A percentile compares a stretch with the other conserved stretches of the same genome.
Evolutionary conservation across 2,797 vertebrate genomes (phyloP).

Genomic region (Phalloptychus januarius): DNA sequence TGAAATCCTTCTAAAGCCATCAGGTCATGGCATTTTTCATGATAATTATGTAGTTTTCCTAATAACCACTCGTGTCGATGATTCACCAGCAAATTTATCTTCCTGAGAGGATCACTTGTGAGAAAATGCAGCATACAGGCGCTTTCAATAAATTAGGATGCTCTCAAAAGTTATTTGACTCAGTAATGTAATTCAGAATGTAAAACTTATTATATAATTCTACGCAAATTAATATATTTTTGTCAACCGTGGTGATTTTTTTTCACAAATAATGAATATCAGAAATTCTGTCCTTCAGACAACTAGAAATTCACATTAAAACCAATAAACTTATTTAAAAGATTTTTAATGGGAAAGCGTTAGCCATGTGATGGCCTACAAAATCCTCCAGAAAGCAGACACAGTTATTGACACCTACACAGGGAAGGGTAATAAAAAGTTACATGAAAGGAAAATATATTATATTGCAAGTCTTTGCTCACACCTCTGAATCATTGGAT

Average conservation of each 20-base stretch:
- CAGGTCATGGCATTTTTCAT: conserved; percentile 52
- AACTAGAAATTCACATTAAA: not conserved
- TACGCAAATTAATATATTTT: not conserved
- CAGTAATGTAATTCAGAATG: not conserved
- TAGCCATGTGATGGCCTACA: not conserved
- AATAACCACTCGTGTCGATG: conserved; percentile 60
- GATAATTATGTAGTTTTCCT: conserved; percentile 61
- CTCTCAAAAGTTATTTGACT: not conserved
- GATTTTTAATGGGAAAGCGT: not conserved
- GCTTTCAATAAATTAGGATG: conserved; percentile 7
- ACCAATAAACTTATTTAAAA: not conserved
- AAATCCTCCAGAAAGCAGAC: not conserved
- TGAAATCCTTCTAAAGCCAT: conserved; percentile 64
- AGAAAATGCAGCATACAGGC: conserved; percentile 34
- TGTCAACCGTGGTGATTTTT: not conserved
- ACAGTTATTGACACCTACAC: not conserved
- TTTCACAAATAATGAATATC: not conserved
- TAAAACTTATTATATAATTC: not conserved
- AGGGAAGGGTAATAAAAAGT: not conserved
- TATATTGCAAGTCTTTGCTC: not conserved
- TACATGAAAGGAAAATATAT: not conserved
- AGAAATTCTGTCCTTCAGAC: not conserved
- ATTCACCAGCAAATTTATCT: conserved; percentile 42
- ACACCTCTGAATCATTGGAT: not conserved
- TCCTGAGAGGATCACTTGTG: conserved; percentile 52